A percentile compares a stretch with the other conserved stretches of the same genome.
Conservation (phyloP, 2,888 invertebrate genomes). For the Psylliodes chrysocephalus region DNA sequence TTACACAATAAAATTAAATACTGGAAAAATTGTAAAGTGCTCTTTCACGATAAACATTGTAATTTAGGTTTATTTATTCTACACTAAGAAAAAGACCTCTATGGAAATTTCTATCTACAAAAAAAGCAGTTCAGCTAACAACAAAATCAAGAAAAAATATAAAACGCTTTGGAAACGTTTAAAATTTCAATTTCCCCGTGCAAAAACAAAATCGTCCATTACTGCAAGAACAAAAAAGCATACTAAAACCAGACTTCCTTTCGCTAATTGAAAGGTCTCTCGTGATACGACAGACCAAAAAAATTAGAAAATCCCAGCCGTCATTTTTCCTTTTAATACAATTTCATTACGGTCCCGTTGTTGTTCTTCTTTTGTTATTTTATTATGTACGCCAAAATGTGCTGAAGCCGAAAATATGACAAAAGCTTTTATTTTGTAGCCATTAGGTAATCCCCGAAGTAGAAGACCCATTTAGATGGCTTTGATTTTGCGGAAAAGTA, state of each 20-base stretch:
- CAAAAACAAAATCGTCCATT: no score
- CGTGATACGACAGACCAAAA: neutral
- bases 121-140: no score
- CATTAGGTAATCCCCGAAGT: neutral
- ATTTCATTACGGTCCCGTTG: neutral
- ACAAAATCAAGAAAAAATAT: no score
- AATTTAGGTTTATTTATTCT: no score
- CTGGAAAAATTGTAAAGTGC: no score
- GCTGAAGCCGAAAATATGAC: neutral
- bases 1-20: no score
- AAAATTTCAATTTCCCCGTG: no score
- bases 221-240: no score
- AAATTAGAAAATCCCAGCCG: neutral
- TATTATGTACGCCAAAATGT: neutral
- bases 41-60: no score
- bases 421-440: neutral
- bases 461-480: neutral
- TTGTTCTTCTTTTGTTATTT: neutral
- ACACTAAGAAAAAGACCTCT: no score
- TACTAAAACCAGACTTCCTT: neutral
- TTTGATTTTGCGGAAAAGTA: neutral
- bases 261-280: neutral
- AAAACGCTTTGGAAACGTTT: no score
- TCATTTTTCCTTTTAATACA: neutral
- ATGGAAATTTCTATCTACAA: no score